Base-by-base conservation (phyloP, 2,113 vertebrate species). In the Rhinolophus ferrumequinum region DNA sequence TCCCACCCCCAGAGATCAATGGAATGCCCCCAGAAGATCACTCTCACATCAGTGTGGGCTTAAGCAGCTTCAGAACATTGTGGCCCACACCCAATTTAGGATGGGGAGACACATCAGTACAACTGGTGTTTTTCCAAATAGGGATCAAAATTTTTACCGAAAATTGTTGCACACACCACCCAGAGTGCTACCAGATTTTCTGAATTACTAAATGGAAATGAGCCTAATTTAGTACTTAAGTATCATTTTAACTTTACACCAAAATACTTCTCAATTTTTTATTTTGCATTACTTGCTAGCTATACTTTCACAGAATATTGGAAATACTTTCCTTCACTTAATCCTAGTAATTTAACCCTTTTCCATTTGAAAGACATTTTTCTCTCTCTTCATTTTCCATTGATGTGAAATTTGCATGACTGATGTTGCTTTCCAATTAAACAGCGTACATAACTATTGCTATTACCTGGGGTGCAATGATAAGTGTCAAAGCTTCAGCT, bases 351-450 rank as follows among this genome's bases (percentile, higher is more conserved):
- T 62, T 50, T 82, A 70, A 50, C 33, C 2, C 47, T 41, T 52
- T 47, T 93, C 33, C 15, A 50, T 58, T 88, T 88, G 81, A 90
- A 19, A 83, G 44, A 72, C 50, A 54, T 88, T 90, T 93, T 14
- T 86, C 13, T 50, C n/a, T 91, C 21, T 7, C 35, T 84, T 86
- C 14, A 19, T 77, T 95, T 96, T 69, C 44, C 79, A 26, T 54
- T 33, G n/a, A 83, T 92, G 50, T 80, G 77, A 93, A 87, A 96
- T 90, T 60, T 94, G 52, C 58, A 90, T 47, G 64, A 33, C 35
- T 92, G 33, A 66, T 84, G 60, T 47, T 76, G 26, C 69, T 93
- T 97, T 94, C 14, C 30, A 83, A 79, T 73, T 83, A 92, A 89
- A 96, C 26, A 92, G 26, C 64, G 8, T 60, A 80, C 1, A 10